Percentiles rank a stretch among this genome's conserved stretches.
Conservation (phyloP, 2,888 invertebrate species). For the Philaethria dido region DNA sequence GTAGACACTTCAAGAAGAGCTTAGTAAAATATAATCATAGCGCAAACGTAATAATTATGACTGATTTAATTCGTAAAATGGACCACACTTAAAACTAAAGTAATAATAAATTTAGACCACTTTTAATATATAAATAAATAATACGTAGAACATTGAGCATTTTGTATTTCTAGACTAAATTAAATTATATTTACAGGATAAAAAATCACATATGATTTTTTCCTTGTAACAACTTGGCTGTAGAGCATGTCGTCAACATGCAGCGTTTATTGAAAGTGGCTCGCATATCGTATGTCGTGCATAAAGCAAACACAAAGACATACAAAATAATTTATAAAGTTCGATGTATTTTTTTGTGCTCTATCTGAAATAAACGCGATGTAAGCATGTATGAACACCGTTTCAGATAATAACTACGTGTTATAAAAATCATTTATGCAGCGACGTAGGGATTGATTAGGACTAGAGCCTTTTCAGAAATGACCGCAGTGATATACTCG, state of each 20-base stretch:
- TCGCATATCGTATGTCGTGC: background rate
- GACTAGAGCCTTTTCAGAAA: background rate
- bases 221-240: background rate
- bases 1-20: background rate
- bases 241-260: background rate
- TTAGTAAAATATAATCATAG: background rate
- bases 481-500: background rate
- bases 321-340: background rate
- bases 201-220: background rate
- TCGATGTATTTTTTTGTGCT: constrained; percentile 5
- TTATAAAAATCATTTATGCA: background rate
- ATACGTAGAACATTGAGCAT: constrained; percentile 30
- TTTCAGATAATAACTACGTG: background rate
- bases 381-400: background rate
- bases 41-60: background rate
- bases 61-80: background rate
- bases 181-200: constrained; percentile 22
- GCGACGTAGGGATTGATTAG: constrained; percentile 8
- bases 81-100: constrained; percentile 13
- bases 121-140: constrained; percentile 18
- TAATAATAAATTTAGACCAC: constrained; percentile 5
- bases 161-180: constrained; percentile 22
- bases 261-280: background rate
- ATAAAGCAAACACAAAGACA: too few species aligned
- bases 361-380: too few species aligned